Evolutionary conservation across 1,140 invertebrate species (phyloP).

Genomic region (Cydia pomonella): DNA sequence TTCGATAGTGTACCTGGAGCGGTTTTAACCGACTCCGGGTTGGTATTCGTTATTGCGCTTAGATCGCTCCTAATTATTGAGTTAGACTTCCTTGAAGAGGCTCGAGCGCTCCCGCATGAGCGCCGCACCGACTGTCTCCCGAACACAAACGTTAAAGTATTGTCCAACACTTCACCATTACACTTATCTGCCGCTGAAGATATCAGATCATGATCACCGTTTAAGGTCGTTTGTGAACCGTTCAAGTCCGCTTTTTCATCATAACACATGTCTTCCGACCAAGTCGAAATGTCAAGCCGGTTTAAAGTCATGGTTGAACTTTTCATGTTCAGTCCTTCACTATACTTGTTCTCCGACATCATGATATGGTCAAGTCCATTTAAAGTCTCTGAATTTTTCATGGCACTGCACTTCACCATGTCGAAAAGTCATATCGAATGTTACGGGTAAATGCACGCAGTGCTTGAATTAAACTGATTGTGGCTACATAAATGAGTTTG

Average conservation of each 20-base stretch:
- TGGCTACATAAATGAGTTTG: conserved; percentile 23
- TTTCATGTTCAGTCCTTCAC: neutral
- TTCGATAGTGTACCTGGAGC: neutral
- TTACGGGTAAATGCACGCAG: conserved; percentile 26
- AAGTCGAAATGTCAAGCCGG: neutral
- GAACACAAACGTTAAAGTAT: neutral
- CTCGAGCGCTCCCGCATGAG: neutral
- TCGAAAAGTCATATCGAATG: conserved; percentile 9
- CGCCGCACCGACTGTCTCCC: conserved; percentile 10
- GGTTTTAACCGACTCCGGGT: neutral
- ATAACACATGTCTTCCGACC: neutral
- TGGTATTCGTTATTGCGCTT: neutral
- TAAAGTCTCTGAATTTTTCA: neutral
- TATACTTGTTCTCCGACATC: neutral
- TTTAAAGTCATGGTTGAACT: neutral
- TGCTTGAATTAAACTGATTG: conserved; percentile 30
- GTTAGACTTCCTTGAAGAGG: neutral
- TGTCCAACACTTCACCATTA: conserved; percentile 45
- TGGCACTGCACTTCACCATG: conserved; percentile 16
- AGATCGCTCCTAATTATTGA: neutral
- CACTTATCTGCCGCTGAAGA: conserved; percentile 36
- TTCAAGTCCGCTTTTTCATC: neutral
- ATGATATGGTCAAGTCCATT: neutral
- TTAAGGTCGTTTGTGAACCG: neutral
- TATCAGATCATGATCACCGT: neutral